Conservation (phyloP, 2,797 vertebrate species). For the Xyrichtys novacula region DNA sequence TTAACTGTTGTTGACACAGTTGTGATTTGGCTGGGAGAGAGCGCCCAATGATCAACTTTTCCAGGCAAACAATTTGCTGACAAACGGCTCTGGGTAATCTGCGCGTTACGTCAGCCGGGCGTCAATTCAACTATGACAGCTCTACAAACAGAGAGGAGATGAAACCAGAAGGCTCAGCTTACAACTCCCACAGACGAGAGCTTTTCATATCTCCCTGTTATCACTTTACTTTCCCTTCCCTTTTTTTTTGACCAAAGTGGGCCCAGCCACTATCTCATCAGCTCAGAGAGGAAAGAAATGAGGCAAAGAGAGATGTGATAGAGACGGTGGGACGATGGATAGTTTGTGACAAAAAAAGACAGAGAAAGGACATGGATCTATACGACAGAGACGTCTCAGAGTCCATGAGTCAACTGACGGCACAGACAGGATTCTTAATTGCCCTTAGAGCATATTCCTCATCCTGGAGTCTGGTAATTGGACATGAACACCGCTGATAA, state of each 20-base stretch:
- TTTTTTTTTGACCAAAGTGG: not conserved
- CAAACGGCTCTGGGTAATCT: constrained; percentile 66
- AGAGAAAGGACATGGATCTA: constrained; percentile 60
- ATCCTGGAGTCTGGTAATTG: constrained; percentile 72
- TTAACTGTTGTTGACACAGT: constrained; percentile 71
- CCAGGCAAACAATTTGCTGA: constrained; percentile 72
- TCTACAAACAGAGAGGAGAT: constrained; percentile 64
- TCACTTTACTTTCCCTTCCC: constrained; percentile 8
- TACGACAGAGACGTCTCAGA: constrained; percentile 63
- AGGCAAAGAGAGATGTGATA: constrained; percentile 21
- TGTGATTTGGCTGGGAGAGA: constrained; percentile 60
- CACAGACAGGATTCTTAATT: constrained; percentile 70
- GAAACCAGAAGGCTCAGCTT: constrained; percentile 63
- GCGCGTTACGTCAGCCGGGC: constrained; percentile 49
- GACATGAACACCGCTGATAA: constrained; percentile 74
- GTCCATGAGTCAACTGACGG: constrained; percentile 63
- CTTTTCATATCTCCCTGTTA: constrained; percentile 46
- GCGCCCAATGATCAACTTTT: constrained; percentile 61
- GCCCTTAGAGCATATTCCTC: constrained; percentile 71
- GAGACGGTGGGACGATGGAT: constrained; percentile 48
- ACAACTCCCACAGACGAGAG: constrained; percentile 53
- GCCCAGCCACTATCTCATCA: constrained; percentile 32
- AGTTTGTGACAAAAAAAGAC: constrained; percentile 67
- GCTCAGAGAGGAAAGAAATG: constrained; percentile 37
- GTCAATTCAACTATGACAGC: constrained; percentile 68